Percentiles rank a stretch among this genome's conserved stretches.
Conservation (phyloP, 2,888 invertebrate species). For the Nephrotoma guestfalica region DNA sequence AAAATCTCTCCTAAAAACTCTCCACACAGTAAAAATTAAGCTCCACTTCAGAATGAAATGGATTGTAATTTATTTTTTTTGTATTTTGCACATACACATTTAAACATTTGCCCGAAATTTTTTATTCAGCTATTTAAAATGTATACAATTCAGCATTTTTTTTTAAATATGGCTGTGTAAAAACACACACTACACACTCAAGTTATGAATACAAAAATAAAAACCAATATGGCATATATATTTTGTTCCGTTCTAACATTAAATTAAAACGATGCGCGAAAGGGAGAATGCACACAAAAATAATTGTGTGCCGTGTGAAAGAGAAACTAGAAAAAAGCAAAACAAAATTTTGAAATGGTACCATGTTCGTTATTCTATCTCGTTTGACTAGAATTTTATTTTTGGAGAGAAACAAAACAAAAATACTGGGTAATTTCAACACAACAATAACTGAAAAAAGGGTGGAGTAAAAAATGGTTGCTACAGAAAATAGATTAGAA, state of each 20-base stretch:
- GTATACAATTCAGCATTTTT: background rate
- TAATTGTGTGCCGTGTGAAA: background rate
- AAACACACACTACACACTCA: background rate
- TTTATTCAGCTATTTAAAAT: background rate
- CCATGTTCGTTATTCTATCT: background rate
- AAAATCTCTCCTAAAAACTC: background rate
- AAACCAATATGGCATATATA: background rate
- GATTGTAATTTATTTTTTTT: background rate
- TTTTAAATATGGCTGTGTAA: background rate
- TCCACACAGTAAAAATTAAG: background rate
- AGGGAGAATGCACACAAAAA: background rate
- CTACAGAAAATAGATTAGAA: background rate
- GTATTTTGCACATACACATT: background rate
- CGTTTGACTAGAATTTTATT: background rate
- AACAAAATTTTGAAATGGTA: background rate
- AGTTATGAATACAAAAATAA: background rate
- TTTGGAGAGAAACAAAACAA: background rate
- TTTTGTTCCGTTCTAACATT: background rate
- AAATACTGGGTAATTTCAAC: background rate
- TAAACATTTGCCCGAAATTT: background rate
- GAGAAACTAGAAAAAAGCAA: background rate
- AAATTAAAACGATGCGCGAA: background rate
- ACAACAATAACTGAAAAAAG: background rate
- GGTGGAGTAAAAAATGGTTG: background rate
- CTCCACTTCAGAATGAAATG: background rate